Evolutionary conservation across 2,797 vertebrate species (phyloP).

Genomic region (Falco concolor): DNA sequence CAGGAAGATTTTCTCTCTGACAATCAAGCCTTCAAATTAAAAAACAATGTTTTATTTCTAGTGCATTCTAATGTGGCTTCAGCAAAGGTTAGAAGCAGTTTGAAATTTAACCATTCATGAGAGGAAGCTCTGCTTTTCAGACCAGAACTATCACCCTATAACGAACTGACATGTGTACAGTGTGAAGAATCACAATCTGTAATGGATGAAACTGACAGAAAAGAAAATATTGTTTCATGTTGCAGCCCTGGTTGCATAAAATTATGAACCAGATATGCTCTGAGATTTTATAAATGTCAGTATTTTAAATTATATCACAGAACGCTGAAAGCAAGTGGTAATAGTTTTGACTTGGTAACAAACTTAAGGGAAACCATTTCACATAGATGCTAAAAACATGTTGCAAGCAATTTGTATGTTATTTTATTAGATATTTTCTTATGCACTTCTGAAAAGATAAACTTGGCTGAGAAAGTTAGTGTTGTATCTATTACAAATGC

Average conservation of each 20-base stretch:
- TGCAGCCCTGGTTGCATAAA: neutral
- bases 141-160: neutral
- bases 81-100: neutral
- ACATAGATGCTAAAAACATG: neutral
- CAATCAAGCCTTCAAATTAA: neutral
- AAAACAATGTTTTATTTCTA: neutral
- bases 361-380: neutral
- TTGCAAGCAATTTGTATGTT: neutral
- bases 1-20: neutral
- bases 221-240: conserved; percentile 17
- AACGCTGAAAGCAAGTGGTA: neutral
- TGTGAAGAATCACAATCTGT: neutral
- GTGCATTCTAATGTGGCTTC: conserved; percentile 17
- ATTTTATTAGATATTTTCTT: conserved; percentile 2
- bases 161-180: neutral
- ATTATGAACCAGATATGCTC: neutral
- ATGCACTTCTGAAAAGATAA: neutral
- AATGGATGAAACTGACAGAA: neutral
- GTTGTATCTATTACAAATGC: neutral
- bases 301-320: neutral
- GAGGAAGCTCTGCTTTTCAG: neutral
- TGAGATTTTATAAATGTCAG: neutral
- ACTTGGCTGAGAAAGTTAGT: neutral
- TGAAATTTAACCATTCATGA: conserved; percentile 7
- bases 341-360: neutral